A percentile compares a stretch with the other conserved stretches of the same genome.
phyloP scores from a whole-genome alignment of 1,140 invertebrate species.

The Amyelois transitella region DNA sequence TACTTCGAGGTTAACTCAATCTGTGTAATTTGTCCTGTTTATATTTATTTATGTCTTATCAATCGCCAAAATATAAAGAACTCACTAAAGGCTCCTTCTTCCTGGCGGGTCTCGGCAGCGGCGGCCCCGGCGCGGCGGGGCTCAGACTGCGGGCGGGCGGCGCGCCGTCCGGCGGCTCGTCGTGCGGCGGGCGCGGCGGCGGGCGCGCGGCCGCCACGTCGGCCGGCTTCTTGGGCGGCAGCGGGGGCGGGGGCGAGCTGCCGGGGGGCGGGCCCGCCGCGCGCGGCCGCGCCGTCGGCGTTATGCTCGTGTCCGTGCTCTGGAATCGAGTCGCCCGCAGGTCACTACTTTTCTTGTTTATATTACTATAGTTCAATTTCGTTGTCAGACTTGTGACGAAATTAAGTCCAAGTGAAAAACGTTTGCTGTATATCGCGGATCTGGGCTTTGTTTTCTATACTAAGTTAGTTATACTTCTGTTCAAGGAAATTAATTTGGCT shows the following conservation, averaged over 20 bases:
- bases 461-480: too few species aligned
- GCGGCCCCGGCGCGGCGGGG: conserved; percentile 80
- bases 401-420: too few species aligned
- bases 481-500: too few species aligned
- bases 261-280: conserved; percentile 12
- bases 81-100: conserved; percentile 72
- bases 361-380: too few species aligned
- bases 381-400: too few species aligned
- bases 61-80: neutral
- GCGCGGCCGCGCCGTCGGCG: conserved; percentile 34
- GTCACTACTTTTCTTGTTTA: too few species aligned
- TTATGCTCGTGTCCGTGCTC: conserved; percentile 41
- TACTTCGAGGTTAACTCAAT: too few species aligned
- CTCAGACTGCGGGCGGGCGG: conserved; percentile 45
- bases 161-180: conserved; percentile 49
- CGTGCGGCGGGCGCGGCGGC: conserved; percentile 72
- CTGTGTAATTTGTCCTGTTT: too few species aligned
- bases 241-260: conserved; percentile 82
- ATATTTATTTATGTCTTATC: too few species aligned
- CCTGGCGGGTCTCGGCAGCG: conserved; percentile 78
- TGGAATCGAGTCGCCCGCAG: too few species aligned
- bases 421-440: too few species aligned
- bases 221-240: conserved; percentile 86
- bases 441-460: too few species aligned
- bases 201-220: conserved; percentile 42